Evolutionary conservation across 2,797 vertebrate species (phyloP), one percentile per base, ranked within the genome.

Genomic region (Halcyon badia): DNA sequence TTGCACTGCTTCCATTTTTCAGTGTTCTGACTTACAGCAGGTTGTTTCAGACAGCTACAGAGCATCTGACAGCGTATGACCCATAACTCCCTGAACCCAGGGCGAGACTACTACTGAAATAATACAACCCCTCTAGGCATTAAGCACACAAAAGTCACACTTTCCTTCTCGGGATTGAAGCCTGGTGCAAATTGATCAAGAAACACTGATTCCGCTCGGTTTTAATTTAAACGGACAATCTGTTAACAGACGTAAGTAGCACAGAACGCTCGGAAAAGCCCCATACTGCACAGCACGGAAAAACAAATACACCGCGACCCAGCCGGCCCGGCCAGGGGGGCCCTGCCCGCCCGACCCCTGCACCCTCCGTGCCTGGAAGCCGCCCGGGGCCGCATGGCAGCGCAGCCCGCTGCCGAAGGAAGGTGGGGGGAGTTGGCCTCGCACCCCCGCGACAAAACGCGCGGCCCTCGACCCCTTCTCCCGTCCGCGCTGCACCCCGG

Each of bases 1-100:
- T 86, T 91, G 72, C 77, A 48, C 90, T 79, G 90, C 79, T 91
- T 82, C 83, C 72, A 84, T 71, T 89, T 91, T 65, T 42, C 82
- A 68, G 1, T 3, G 54, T 31, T 91, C 85, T 60, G 87, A 65
- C 83, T 91, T 94, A 46, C 1, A 62, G 89, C 70, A 72, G 71
- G n/a, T 61, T 71, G 48, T 85, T 94, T 69, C 65, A 7, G 73
- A 89, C 57, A 35, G 25, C 87, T 20, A 14, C 52, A 57, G 69
- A 6, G 83, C 89, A 83, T 76, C 83, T 49, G 78, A 48, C 2
- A 78, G 41, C 0, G 2, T 1, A 28, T 2, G 7, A 69, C 44
- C 65, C 20, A 0, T 20, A 62, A 72, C 18, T 52, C 44, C 41
- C 15, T 0, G 1, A 21, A 11, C 10, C 61, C 79, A 30, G 3